A percentile compares a stretch with the other conserved stretches of the same genome.
Conservation (phyloP, 2,888 invertebrate genomes). For the Marronus borbonicus region DNA sequence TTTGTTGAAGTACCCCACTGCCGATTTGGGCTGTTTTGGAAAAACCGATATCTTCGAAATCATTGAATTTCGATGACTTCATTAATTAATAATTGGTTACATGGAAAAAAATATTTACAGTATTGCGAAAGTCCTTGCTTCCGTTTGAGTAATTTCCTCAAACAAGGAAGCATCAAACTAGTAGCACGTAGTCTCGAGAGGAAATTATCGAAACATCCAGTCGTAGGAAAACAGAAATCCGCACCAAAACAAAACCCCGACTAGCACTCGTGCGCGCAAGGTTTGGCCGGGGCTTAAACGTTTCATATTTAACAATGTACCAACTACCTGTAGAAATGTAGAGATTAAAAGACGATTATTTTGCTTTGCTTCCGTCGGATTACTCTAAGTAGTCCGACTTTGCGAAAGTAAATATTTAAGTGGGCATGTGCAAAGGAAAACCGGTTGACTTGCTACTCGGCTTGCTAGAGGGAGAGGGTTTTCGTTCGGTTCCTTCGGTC, state of each 20-base stretch:
- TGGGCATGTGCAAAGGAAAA: slow-evolving; percentile 58
- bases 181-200: background rate
- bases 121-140: background rate
- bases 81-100: too few species aligned
- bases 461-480: slow-evolving; percentile 47
- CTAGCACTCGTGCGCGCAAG: slow-evolving; percentile 50
- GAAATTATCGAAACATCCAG: slow-evolving; percentile 31
- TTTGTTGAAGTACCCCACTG: too few species aligned
- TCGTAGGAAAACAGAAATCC: slow-evolving; percentile 5
- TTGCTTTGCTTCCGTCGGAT: slow-evolving; percentile 64
- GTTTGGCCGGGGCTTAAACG: slow-evolving; percentile 58
- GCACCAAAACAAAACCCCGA: slow-evolving; percentile 1
- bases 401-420: slow-evolving; percentile 67
- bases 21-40: too few species aligned
- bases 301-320: slow-evolving; percentile 66
- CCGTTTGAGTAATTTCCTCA: background rate
- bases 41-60: too few species aligned
- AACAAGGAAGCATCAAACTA: background rate
- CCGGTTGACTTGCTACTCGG: slow-evolving; percentile 49
- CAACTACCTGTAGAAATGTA: slow-evolving; percentile 60
- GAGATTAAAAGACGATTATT: slow-evolving; percentile 67
- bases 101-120: too few species aligned
- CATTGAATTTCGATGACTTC: too few species aligned
- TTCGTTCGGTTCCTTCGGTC: slow-evolving; percentile 39
- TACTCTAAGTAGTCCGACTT: slow-evolving; percentile 65